phyloP scores from a whole-genome alignment of 2,113 vertebrate species.

The Procavia capensis region DNA sequence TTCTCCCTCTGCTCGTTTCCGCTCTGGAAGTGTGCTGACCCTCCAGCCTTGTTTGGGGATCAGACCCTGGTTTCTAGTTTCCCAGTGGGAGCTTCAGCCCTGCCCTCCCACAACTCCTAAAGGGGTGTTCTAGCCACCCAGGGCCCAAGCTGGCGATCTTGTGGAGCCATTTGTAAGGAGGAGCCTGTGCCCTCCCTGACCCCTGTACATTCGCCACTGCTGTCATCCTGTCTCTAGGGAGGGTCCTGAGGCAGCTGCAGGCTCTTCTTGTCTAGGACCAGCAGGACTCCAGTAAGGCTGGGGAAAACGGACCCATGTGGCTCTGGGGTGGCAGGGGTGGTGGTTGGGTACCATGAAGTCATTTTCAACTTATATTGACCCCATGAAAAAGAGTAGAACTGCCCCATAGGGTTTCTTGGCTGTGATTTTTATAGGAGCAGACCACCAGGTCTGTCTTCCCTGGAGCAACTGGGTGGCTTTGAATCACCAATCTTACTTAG shows the following conservation, averaged over 20 bases:
- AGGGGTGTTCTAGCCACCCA: neutral
- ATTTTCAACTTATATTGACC: neutral
- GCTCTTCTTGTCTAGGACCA: neutral
- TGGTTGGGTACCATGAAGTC: neutral
- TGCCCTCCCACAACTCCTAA: neutral
- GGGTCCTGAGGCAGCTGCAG: neutral
- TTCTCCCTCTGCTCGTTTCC: neutral
- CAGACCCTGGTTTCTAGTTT: neutral
- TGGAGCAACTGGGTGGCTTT: neutral
- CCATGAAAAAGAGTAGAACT: neutral
- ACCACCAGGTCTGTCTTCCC: neutral
- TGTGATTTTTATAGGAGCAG: neutral
- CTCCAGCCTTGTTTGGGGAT: neutral
- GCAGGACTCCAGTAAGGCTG: neutral
- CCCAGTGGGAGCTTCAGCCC: neutral
- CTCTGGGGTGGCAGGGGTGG: neutral
- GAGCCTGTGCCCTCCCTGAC: neutral
- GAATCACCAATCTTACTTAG: neutral
- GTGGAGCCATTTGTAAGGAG: neutral
- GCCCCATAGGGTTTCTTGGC: neutral
- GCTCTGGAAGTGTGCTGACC: accelerated
- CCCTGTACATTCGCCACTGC: neutral
- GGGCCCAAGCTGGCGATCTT: neutral
- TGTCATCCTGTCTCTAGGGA: neutral
- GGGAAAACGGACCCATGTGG: neutral